A percentile compares a stretch with the other conserved stretches of the same genome.
phyloP scores from a whole-genome alignment of 2,797 vertebrate species.

The Phataginus tetradactyla region DNA sequence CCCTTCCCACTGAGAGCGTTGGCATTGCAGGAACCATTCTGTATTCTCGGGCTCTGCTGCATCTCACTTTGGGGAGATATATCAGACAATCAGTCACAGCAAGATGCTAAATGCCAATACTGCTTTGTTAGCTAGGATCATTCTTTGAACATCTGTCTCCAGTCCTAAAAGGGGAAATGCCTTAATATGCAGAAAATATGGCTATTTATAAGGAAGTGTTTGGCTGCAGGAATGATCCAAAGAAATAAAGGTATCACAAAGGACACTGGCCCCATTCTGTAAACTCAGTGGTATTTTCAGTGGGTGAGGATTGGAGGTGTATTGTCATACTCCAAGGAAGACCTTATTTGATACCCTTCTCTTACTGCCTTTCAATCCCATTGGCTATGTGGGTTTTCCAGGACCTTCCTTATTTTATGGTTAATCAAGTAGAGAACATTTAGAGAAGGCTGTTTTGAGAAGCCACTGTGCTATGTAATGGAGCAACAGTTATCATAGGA shows the following conservation, averaged over 20 bases:
- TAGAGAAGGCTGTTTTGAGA: neutral
- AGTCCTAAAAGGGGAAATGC: conserved; percentile 58
- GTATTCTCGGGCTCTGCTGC: neutral
- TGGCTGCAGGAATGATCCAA: conserved; percentile 10
- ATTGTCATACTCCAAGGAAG: neutral
- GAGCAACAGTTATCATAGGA: neutral
- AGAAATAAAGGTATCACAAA: neutral
- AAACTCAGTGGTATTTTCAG: neutral
- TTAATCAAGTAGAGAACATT: neutral
- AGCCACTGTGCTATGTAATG: neutral
- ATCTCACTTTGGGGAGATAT: conserved; percentile 60
- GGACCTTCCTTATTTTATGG: neutral
- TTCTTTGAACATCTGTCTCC: conserved; percentile 64
- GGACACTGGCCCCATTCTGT: neutral
- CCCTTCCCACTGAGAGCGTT: neutral
- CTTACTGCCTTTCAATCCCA: neutral
- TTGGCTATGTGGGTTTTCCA: neutral
- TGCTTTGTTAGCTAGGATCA: conserved; percentile 38
- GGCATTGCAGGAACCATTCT: neutral
- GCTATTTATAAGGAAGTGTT: neutral
- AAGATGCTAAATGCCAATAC: conserved; percentile 65
- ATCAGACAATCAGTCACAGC: conserved; percentile 63
- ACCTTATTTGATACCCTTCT: neutral
- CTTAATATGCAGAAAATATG: conserved; percentile 38
- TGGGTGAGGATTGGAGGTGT: neutral